phyloP scores from a whole-genome alignment of 2,888 invertebrate genomes.

The Agrilus biguttatus region DNA sequence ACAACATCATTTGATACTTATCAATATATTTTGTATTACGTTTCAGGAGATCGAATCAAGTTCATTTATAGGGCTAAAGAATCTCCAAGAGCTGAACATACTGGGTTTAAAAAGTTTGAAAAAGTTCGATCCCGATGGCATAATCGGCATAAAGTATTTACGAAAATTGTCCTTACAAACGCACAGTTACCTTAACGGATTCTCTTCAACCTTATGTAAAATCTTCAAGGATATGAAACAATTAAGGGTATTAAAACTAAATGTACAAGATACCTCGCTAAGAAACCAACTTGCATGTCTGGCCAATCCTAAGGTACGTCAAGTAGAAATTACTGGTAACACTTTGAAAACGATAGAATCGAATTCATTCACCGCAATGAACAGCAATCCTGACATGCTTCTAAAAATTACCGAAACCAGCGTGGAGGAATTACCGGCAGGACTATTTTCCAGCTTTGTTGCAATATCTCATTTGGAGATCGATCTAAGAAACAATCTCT shows the following conservation, averaged over 20 bases:
- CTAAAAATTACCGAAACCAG: conserved; percentile 65
- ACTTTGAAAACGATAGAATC: conserved; percentile 60
- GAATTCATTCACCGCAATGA: conserved; percentile 62
- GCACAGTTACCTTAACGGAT: conserved; percentile 58
- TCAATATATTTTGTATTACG: conserved; percentile 3
- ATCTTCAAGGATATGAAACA: conserved; percentile 58
- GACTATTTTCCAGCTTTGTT: conserved; percentile 62
- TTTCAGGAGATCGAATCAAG: conserved; percentile 51
- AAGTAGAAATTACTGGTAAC: conserved; percentile 65
- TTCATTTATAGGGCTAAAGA: conserved; percentile 54
- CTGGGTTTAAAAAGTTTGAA: conserved; percentile 58
- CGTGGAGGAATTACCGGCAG: conserved; percentile 63
- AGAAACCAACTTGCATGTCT: conserved; percentile 62
- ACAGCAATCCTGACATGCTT: conserved; percentile 59
- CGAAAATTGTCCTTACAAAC: conserved; percentile 57
- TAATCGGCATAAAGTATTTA: conserved; percentile 56
- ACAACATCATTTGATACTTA: neutral
- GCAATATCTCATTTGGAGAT: conserved; percentile 68
- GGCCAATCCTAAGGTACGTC: conserved; percentile 58
- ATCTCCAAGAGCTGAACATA: conserved; percentile 60
- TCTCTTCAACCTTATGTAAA: conserved; percentile 45
- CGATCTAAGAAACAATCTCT: conserved; percentile 68
- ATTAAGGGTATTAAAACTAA: conserved; percentile 59
- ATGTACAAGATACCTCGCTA: conserved; percentile 58
- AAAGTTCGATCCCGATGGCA: conserved; percentile 59